Percentiles rank a stretch among this genome's conserved stretches.
Evolutionary conservation across 2,797 vertebrate genomes (phyloP).

Genomic region (Oreochromis mossambicus): DNA sequence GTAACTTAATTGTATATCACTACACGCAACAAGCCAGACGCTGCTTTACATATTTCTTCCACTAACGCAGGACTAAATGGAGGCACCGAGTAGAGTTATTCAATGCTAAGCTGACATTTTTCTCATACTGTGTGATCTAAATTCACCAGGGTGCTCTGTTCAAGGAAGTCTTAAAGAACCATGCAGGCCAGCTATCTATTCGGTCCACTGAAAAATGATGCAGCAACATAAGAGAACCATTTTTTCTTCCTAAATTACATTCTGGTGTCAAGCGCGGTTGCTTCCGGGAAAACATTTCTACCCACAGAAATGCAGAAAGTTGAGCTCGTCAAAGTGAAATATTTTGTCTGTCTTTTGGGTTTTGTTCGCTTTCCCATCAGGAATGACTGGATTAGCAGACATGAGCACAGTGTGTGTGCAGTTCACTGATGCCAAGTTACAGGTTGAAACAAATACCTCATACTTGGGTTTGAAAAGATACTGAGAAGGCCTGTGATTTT

Average conservation of each 20-base stretch:
- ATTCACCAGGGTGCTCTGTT: neutral
- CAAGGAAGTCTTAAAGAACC: neutral
- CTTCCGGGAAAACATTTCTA: conserved; percentile 20
- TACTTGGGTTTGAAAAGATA: neutral
- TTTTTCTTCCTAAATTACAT: neutral
- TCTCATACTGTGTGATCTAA: neutral
- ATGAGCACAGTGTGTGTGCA: neutral
- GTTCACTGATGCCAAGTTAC: neutral
- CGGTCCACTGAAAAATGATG: neutral
- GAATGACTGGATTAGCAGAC: neutral
- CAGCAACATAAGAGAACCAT: neutral
- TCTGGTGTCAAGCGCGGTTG: neutral
- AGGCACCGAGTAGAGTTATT: neutral
- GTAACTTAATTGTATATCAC: neutral
- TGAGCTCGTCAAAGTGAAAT: neutral
- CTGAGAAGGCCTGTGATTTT: neutral
- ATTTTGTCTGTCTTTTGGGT: neutral
- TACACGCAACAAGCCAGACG: neutral
- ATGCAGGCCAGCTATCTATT: neutral
- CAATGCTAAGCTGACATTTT: neutral
- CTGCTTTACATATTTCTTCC: neutral
- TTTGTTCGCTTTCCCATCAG: neutral
- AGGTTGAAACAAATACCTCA: neutral
- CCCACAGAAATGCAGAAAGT: neutral
- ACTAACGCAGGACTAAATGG: neutral